These are phyloP conservation scores for Berghia stephanieae DNA, from an alignment of 1,140 invertebrate genomes.

Conservation along the genomic window DNA sequence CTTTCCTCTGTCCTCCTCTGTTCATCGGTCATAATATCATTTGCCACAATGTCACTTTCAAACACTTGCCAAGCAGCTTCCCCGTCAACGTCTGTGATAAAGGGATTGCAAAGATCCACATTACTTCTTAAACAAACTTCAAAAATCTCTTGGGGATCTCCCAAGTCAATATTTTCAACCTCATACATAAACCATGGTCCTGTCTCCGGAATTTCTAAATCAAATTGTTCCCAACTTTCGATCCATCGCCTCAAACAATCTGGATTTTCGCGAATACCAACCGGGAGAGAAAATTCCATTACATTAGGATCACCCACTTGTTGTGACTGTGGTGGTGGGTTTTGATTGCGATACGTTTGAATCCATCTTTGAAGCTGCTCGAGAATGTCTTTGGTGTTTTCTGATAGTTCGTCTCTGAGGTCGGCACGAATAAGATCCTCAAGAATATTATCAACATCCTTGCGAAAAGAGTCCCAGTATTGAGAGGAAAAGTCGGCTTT, in stretches of 20 bases:
- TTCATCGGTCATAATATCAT: slow-evolving; percentile 17
- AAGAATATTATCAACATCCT: background rate
- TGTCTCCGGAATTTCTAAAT: background rate
- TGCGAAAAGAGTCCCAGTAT: background rate
- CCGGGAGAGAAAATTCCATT: background rate
- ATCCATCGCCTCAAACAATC: slow-evolving; percentile 10
- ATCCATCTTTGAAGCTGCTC: slow-evolving; percentile 24
- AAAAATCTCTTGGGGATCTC: slow-evolving; percentile 14
- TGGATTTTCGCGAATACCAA: background rate
- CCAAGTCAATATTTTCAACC: background rate
- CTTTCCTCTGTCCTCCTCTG: background rate
- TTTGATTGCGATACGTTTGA: background rate
- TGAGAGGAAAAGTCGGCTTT: no score
- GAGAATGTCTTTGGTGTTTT: background rate
- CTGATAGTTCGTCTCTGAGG: background rate
- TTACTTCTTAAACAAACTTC: background rate
- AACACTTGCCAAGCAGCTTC: slow-evolving; percentile 18
- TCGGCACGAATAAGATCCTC: slow-evolving; percentile 16
- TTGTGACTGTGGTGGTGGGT: background rate
- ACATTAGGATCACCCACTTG: background rate
- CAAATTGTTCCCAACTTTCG: slow-evolving; percentile 6
- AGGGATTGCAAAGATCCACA: background rate
- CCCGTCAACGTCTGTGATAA: slow-evolving; percentile 10
- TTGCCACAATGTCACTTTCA: background rate
- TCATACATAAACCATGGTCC: slow-evolving; percentile 11